Conservation (phyloP, 2,888 invertebrate genomes). For the Hermaeophaga mercurialis region DNA sequence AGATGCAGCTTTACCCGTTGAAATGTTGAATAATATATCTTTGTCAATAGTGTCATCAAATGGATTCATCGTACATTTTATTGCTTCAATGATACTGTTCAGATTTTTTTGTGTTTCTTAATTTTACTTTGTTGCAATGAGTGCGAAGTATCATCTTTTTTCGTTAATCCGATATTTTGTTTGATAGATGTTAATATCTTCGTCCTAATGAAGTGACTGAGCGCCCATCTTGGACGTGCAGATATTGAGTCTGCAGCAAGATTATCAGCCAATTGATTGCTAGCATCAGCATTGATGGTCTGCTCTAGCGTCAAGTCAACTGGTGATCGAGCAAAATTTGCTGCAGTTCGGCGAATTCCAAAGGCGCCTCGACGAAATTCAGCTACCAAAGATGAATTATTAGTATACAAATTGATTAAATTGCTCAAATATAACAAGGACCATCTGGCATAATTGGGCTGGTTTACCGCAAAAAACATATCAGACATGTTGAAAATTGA, state of each 20-base stretch:
- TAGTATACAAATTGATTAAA: conserved; percentile 5
- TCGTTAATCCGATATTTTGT: conserved; percentile 35
- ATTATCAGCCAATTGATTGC: conserved; percentile 25
- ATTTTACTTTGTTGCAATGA: conserved; percentile 18
- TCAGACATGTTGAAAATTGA: conserved; percentile 4
- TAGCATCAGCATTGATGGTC: conserved; percentile 40
- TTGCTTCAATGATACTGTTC: conserved; percentile 36
- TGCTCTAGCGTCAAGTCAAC: conserved; percentile 40
- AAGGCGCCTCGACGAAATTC: conserved; percentile 33
- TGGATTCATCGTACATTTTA: conserved; percentile 40
- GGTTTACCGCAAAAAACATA: conserved; percentile 13
- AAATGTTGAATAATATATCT: conserved; percentile 42
- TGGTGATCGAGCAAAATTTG: conserved; percentile 37
- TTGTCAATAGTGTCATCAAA: conserved; percentile 37
- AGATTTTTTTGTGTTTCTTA: conserved; percentile 36
- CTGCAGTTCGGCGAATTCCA: conserved; percentile 38
- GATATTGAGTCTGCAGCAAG: conserved; percentile 22
- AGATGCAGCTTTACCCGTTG: conserved; percentile 47
- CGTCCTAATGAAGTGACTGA: conserved; percentile 20
- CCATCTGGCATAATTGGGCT: conserved; percentile 17
- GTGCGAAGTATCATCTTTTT: conserved; percentile 42
- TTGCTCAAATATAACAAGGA: conserved; percentile 13
- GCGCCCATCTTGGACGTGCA: conserved; percentile 23
- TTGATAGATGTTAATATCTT: conserved; percentile 26
- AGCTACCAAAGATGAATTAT: conserved; percentile 7